These are phyloP conservation scores for Beroe forskalii DNA, from an alignment of 37 sponge, comb jelly and placozoan genomes.

Conservation along the genomic window DNA sequence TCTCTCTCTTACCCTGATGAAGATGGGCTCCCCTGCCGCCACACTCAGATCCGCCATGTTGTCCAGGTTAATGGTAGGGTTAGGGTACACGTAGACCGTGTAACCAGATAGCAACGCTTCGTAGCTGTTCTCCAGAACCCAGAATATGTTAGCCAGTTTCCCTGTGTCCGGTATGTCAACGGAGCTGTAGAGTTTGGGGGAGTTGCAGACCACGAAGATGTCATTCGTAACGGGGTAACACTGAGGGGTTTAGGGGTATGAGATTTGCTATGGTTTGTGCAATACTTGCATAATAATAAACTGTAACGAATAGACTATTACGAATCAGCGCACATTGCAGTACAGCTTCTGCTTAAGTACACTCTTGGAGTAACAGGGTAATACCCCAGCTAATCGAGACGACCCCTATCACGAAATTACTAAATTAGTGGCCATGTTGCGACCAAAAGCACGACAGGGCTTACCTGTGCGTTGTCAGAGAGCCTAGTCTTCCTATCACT, in stretches of 20 bases:
- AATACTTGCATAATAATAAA: no score
- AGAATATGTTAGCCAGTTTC: background rate
- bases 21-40: background rate
- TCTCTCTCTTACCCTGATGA: slow-evolving; percentile 18
- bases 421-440: no score
- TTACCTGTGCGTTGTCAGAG: background rate
- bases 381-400: no score
- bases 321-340: no score
- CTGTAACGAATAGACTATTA: no score
- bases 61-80: background rate
- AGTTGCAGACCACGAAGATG: background rate
- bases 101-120: background rate
- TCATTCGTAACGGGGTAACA: background rate
- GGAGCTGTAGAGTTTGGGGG: background rate
- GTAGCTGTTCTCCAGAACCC: background rate
- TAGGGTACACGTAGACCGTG: slow-evolving; percentile 28
- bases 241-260: background rate
- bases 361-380: no score
- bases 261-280: no score
- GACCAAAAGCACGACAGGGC: no score
- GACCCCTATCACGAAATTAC: no score
- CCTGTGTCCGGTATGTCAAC: background rate
- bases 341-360: no score
- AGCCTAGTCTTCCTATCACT: background rate
- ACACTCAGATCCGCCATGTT: background rate